Evolutionary conservation across 2,888 invertebrate species (phyloP).

Genomic region (Melieria omissa): DNA sequence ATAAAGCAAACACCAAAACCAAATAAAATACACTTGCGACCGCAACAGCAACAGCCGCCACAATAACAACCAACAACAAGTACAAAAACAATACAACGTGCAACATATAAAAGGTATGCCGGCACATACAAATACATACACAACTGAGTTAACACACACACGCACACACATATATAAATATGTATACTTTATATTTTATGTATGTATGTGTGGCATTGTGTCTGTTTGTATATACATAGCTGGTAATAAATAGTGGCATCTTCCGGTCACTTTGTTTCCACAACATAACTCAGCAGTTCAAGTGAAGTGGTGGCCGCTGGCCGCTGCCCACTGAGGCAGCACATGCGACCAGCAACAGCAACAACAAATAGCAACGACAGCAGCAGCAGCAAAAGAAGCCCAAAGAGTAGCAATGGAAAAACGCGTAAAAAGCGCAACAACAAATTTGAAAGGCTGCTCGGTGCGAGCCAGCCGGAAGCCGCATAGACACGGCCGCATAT

Average conservation of each 20-base stretch:
- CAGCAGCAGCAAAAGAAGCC: background rate
- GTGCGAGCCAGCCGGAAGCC: conserved; percentile 21
- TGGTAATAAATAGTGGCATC: conserved; percentile 52
- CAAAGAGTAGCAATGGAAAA: background rate
- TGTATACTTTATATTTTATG: conserved; percentile 7
- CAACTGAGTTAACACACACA: conserved; percentile 25
- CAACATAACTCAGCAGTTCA: conserved; percentile 54
- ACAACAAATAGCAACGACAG: background rate
- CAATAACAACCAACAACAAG: conserved; percentile 6
- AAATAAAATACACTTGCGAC: conserved; percentile 25
- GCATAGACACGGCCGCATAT: conserved; percentile 27
- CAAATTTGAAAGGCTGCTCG: conserved; percentile 21
- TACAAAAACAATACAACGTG: conserved; percentile 5
- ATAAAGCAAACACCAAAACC: conserved; percentile 3
- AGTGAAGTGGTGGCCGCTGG: background rate
- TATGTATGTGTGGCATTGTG: background rate
- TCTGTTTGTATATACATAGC: conserved; percentile 19
- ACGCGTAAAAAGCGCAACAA: conserved; percentile 20
- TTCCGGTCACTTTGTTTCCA: conserved; percentile 62
- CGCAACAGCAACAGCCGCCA: conserved; percentile 11
- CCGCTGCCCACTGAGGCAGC: conserved; percentile 1
- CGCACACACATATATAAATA: background rate
- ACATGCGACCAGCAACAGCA: background rate
- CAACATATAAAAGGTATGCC: background rate
- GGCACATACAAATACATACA: conserved; percentile 29